These are phyloP conservation scores for Chlorocebus sabaeus DNA, from an alignment of 2,113 vertebrate genomes.

Conservation along the genomic window DNA sequence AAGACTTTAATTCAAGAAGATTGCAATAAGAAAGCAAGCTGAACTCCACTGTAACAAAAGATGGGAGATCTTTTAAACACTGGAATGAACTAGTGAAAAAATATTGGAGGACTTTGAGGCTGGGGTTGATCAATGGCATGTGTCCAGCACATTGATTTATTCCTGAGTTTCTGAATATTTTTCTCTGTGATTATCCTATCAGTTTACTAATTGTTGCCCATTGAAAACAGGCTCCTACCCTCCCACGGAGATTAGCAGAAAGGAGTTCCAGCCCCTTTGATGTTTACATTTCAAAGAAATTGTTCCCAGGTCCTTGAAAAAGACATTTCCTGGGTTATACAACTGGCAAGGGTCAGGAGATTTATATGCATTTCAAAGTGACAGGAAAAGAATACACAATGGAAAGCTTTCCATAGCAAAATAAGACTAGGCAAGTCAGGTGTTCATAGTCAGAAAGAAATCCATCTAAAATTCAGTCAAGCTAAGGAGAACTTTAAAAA, in stretches of 20 bases:
- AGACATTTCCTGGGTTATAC: neutral
- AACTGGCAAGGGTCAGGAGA: neutral
- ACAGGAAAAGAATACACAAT: neutral
- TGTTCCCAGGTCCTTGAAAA: neutral
- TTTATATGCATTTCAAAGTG: neutral
- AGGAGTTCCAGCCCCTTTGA: neutral
- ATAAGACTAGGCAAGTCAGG: neutral
- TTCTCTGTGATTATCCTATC: neutral
- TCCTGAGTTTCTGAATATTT: neutral
- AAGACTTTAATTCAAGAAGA: neutral
- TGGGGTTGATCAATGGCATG: neutral
- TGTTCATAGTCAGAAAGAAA: neutral
- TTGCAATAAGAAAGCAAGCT: neutral
- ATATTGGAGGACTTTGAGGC: neutral
- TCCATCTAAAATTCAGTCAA: neutral
- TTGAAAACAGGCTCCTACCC: neutral
- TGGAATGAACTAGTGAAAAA: neutral
- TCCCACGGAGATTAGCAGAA: neutral
- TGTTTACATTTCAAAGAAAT: slow-evolving; percentile 32
- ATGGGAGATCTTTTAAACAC: neutral
- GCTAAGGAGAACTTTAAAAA: neutral
- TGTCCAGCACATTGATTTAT: neutral
- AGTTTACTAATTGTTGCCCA: neutral
- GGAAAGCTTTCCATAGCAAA: neutral
- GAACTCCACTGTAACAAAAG: neutral